Base-by-base conservation (phyloP, 1,140 invertebrate genomes). In the Streblospio benedicti region DNA sequence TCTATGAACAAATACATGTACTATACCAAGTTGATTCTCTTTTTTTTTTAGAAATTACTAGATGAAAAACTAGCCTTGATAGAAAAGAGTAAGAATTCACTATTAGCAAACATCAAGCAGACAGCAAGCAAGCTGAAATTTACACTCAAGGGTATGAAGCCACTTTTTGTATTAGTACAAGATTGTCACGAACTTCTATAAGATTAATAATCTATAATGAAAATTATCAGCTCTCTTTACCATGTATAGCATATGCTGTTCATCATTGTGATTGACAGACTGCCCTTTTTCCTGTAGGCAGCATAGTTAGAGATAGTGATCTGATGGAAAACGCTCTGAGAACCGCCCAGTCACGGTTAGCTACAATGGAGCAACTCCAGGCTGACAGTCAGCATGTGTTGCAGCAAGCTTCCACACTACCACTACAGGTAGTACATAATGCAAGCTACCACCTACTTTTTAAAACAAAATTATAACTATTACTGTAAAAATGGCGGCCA, bases 81-180 rank as follows among this genome's bases (percentile, higher is more conserved):
- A 18, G 57, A 59, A 18, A 52, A 51, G 28, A 27, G 41, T 18
- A 59, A 59, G 49, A 51, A 51, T 25, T 45, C 32, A 3, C 23
- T 52, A 16, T 18, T 59, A 54, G 23, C 57, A 4, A 25, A 30
- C 27, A 49, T 59, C 3, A 59, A 53, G 32, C 25, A 50, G 23
- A 51, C 57, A 35, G 57, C 57, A 0, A 35, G 28, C 4, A 59
- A 59, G 28, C 23, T 59, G 4, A 59, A 59, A 35, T 59, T 59
- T 33, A 59, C 44, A n/a, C 45, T 59, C 25, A 50, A 52, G 5
- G n/a, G n/a, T n/a, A n/a, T n/a, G n/a, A n/a, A n/a, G n/a, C n/a
- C n/a, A n/a, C n/a, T n/a, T n/a, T n/a, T n/a, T n/a, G n/a, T n/a
- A n/a, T n/a, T n/a, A n/a, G n/a, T n/a, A n/a, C n/a, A n/a, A n/a